Conservation (phyloP, 1,140 invertebrate genomes). For the Steinernema khuongi region DNA sequence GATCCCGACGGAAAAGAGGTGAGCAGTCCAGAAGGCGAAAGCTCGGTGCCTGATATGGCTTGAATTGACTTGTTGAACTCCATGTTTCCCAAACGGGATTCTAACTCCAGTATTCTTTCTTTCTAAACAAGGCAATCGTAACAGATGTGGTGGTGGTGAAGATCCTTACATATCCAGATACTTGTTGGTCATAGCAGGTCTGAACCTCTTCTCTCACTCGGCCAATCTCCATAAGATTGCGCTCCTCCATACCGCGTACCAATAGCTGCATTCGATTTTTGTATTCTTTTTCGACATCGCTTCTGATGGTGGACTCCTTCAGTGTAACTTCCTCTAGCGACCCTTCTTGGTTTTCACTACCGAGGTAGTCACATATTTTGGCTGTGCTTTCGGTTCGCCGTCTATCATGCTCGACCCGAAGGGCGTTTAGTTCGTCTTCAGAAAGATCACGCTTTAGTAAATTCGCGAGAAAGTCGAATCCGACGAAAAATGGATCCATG, state of each 20-base stretch:
- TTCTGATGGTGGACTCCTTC: not conserved
- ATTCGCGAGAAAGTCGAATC: not conserved
- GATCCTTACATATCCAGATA: slow-evolving; percentile 5
- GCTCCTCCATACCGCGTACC: not conserved
- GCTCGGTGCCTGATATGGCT: not conserved
- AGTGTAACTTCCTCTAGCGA: not conserved
- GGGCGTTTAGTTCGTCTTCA: not conserved
- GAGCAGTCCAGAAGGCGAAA: not conserved
- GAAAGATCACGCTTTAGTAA: not conserved
- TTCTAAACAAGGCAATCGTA: not conserved
- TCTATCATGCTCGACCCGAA: not conserved
- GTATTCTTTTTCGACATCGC: slow-evolving; percentile 7
- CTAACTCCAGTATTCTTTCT: not conserved
- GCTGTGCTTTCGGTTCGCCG: not conserved
- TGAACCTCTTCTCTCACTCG: not conserved
- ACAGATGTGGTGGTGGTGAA: not conserved
- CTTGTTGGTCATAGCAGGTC: not conserved
- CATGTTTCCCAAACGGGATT: not conserved
- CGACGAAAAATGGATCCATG: not conserved
- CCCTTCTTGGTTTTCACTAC: not conserved
- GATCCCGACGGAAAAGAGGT: not conserved
- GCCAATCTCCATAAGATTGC: not conserved
- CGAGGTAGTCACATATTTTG: not conserved
- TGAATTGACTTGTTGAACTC: slow-evolving; percentile 6
- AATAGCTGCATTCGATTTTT: not conserved